These are phyloP conservation scores for Bufotes viridis DNA, from an alignment of 2,797 vertebrate species.

Conservation along the genomic window DNA sequence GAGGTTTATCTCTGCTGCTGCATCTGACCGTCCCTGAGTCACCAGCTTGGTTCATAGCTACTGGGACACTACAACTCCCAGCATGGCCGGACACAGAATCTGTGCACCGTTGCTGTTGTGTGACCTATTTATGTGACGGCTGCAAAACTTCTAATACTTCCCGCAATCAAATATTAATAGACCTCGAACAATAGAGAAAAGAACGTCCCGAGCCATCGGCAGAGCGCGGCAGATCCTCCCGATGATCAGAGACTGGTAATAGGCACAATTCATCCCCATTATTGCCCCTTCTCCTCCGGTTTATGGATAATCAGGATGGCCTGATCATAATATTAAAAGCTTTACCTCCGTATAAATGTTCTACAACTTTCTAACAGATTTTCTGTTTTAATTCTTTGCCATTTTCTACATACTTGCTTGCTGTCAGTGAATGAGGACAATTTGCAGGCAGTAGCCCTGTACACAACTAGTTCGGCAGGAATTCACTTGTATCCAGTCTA, in stretches of 20 bases:
- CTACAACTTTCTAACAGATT: too few species aligned
- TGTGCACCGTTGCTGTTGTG: background rate
- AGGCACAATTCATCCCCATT: background rate
- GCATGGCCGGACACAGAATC: background rate
- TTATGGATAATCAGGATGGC: background rate
- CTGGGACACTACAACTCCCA: background rate
- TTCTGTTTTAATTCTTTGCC: too few species aligned
- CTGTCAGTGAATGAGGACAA: too few species aligned
- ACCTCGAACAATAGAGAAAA: background rate
- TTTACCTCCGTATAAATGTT: too few species aligned
- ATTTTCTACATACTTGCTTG: too few species aligned
- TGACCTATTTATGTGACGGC: conserved; percentile 21
- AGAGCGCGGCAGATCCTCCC: background rate
- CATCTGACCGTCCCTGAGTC: background rate
- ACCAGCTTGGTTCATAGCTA: too few species aligned
- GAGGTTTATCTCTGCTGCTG: background rate
- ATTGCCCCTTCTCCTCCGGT: background rate
- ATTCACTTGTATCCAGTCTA: too few species aligned
- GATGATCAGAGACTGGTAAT: background rate
- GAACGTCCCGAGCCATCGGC: background rate
- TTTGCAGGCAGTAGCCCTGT: too few species aligned
- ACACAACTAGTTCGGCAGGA: too few species aligned
- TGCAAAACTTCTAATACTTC: background rate
- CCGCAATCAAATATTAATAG: conserved; percentile 24
- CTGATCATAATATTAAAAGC: background rate